These are phyloP conservation scores for Tholera decimalis DNA, from an alignment of 2,888 invertebrate species.

Conservation along the genomic window DNA sequence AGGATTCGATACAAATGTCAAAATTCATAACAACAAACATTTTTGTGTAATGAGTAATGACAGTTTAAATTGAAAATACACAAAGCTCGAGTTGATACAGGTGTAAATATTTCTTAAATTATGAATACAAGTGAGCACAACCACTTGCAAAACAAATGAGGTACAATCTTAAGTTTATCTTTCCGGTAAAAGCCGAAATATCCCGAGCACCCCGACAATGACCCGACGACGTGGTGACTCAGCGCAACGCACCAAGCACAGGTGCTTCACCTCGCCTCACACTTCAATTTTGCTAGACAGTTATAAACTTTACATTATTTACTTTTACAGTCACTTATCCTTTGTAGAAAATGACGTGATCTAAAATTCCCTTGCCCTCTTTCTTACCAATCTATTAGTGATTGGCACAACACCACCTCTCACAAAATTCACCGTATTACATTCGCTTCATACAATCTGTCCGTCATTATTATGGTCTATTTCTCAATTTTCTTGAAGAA, in stretches of 20 bases:
- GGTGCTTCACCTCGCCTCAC: conserved; percentile 66
- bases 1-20: too few species aligned
- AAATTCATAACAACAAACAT: too few species aligned
- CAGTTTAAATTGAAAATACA: too few species aligned
- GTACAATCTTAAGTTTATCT: not conserved
- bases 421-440: too few species aligned
- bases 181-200: conserved; percentile 37
- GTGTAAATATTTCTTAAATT: too few species aligned
- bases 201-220: conserved; percentile 52
- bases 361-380: not conserved
- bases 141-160: not conserved
- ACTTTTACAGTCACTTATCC: conserved; percentile 26
- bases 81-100: too few species aligned
- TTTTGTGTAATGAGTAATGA: too few species aligned
- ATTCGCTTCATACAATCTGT: too few species aligned
- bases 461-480: too few species aligned
- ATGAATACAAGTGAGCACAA: too few species aligned
- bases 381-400: too few species aligned
- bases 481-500: not conserved
- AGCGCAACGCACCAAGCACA: conserved; percentile 38
- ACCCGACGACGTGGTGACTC: conserved; percentile 47
- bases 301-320: conserved; percentile 33
- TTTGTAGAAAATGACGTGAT: not conserved
- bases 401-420: too few species aligned
- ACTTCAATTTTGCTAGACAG: conserved; percentile 46